These are phyloP conservation scores for Tor tambroides DNA, from an alignment of 2,113 vertebrate genomes.

Conservation along the genomic window DNA sequence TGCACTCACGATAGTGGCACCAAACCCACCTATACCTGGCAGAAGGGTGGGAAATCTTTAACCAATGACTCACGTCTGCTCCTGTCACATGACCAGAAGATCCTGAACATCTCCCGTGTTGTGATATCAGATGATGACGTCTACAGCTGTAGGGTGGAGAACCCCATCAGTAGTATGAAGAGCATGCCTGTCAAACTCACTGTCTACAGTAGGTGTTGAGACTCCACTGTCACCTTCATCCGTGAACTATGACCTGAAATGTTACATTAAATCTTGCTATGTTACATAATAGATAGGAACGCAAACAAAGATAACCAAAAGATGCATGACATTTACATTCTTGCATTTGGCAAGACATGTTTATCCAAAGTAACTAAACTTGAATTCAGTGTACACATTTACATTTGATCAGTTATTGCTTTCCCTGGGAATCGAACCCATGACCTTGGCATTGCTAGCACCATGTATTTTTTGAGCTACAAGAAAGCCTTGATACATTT, in stretches of 20 bases:
- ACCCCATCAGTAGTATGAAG: constrained; percentile 86
- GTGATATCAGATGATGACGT: constrained; percentile 88
- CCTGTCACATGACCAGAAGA: constrained; percentile 87
- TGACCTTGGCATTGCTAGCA: too few species aligned
- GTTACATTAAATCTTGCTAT: neutral
- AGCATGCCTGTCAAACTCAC: constrained; percentile 88
- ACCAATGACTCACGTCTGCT: constrained; percentile 86
- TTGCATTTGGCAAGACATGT: too few species aligned
- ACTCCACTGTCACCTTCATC: neutral
- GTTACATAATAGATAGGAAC: neutral
- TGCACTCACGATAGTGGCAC: constrained; percentile 92
- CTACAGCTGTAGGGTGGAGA: constrained; percentile 90
- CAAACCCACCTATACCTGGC: constrained; percentile 89
- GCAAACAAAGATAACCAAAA: neutral
- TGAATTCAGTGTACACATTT: too few species aligned
- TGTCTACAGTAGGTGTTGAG: constrained; percentile 86
- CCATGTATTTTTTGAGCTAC: too few species aligned
- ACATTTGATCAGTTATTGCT: too few species aligned
- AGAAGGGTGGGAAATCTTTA: constrained; percentile 87
- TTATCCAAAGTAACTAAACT: too few species aligned
- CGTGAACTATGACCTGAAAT: neutral
- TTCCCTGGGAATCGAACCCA: too few species aligned
- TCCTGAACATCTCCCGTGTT: constrained; percentile 88
- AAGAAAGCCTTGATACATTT: too few species aligned
- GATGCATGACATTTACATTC: neutral